Evolutionary conservation across 2,797 vertebrate species (phyloP).

Genomic region (Graptemys geographica): DNA sequence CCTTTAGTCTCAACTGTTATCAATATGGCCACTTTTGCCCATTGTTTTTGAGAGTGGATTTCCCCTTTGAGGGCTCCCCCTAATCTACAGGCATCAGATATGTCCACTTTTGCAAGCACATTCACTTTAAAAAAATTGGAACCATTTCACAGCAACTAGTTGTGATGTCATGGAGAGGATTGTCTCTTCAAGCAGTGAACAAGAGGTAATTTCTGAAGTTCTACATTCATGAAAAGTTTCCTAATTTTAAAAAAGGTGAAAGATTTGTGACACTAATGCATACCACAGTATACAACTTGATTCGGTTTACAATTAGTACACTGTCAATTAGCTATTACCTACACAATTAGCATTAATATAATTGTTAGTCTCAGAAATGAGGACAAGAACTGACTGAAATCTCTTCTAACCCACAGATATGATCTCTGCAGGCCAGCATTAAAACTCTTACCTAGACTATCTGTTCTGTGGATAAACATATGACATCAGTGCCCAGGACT

Average conservation of each 20-base stretch:
- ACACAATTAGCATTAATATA: neutral
- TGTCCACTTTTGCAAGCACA: fast-evolving
- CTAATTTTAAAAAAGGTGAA: neutral
- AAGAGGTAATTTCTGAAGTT: neutral
- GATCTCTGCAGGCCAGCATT: neutral
- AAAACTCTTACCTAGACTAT: fast-evolving
- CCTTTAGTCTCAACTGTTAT: fast-evolving
- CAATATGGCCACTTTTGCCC: neutral
- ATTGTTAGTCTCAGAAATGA: neutral
- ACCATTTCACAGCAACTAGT: neutral
- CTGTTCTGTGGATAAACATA: neutral
- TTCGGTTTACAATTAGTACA: neutral
- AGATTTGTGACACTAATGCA: neutral
- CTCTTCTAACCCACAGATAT: fast-evolving
- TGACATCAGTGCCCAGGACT: fast-evolving
- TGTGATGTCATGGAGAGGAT: neutral
- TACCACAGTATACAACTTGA: neutral
- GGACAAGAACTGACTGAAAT: neutral
- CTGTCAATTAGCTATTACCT: neutral
- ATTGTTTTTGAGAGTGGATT: neutral
- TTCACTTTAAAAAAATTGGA: too few relatives aligned
- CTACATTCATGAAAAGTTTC: neutral
- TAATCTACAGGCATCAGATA: neutral
- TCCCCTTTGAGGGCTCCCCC: too few relatives aligned
- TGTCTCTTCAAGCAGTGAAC: neutral